A percentile compares a stretch with the other conserved stretches of the same genome.
Conservation (phyloP, 1,140 invertebrate genomes). For the Arctopsyche grandis region DNA sequence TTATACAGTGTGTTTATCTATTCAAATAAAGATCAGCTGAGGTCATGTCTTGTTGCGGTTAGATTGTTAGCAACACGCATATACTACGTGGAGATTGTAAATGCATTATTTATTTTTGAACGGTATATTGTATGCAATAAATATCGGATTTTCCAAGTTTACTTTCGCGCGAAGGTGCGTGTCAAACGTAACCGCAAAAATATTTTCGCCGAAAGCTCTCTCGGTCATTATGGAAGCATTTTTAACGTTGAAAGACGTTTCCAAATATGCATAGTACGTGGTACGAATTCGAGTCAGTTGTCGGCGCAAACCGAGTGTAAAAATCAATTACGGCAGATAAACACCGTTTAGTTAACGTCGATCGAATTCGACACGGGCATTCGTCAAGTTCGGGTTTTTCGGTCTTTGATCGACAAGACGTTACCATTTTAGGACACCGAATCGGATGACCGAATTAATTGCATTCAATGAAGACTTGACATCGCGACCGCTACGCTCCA, state of each 20-base stretch:
- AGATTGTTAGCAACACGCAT: conserved; percentile 29
- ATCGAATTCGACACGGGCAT: conserved; percentile 40
- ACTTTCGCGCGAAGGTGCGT: background rate
- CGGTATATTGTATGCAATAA: conserved; percentile 18
- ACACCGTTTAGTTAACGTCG: conserved; percentile 48
- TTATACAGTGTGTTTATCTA: background rate
- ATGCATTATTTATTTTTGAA: conserved; percentile 27
- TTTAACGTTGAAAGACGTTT: too few species aligned
- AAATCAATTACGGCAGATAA: conserved; percentile 49
- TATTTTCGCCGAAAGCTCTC: conserved; percentile 5
- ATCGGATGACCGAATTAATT: conserved; percentile 24
- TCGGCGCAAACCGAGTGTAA: background rate
- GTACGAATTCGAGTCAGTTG: too few species aligned
- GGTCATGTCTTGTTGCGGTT: conserved; percentile 26
- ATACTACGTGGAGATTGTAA: conserved; percentile 22
- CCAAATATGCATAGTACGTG: too few species aligned
- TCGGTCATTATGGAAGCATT: background rate
- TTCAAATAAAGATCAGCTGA: conserved; percentile 25
- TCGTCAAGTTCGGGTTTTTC: conserved; percentile 16
- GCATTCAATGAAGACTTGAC: background rate
- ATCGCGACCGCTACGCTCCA: background rate
- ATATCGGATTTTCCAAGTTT: conserved; percentile 6
- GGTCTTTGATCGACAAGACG: background rate
- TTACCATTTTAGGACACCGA: conserved; percentile 22
- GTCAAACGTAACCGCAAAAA: conserved; percentile 3